Base-by-base conservation (phyloP, 2,888 invertebrate species). In the Rhagium mordax region DNA sequence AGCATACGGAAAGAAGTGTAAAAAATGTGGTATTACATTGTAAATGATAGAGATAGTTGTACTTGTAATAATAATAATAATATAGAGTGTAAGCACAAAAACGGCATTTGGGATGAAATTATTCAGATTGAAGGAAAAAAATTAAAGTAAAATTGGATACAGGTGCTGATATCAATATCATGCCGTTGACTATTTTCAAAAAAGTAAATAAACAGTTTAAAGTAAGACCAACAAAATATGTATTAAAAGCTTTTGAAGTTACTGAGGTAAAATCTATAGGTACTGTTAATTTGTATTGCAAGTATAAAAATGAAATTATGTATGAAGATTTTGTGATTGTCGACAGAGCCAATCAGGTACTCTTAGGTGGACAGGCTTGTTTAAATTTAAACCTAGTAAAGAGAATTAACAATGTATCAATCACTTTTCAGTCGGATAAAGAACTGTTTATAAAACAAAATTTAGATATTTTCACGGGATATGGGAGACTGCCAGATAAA, bases 11-110 rank as follows among this genome's bases (percentile, higher is more conserved):
- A 80, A 80, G 55, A 70, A 59, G 8, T 78, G 79, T 53, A 67
- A 41, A 13, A 77, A 75, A 55, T 81, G 81, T 61, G 74, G 75
- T 10, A 81, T 61, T 78, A 78, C 70, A 79, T 79, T 68, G 72
- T 76, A 18, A 68, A 65, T 3, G 79, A 75, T 67, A 51, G 60
- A 67, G 70, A 72, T 10, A 74, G 41, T 76, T 1, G 64, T 60
- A 68, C 73, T 67, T 49, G 62, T 74, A 18, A 70, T 53, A 48
- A 24, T 4, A 24, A 4, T 24, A 24, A 6, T 4, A 3, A 24
- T 3, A 3, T 24, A 3, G 6, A 24, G 24, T 24, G 24, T 24
- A 24, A 24, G 24, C 24, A 24, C 15, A 49, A 49, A 5, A 48
- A 13, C 3, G 48, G n/a, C 8, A n/a, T 48, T n/a, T 48, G 15